A percentile compares a stretch with the other conserved stretches of the same genome.
These are phyloP conservation scores for Aromia moschata DNA, from an alignment of 2,888 invertebrate species.

Conservation along the genomic window DNA sequence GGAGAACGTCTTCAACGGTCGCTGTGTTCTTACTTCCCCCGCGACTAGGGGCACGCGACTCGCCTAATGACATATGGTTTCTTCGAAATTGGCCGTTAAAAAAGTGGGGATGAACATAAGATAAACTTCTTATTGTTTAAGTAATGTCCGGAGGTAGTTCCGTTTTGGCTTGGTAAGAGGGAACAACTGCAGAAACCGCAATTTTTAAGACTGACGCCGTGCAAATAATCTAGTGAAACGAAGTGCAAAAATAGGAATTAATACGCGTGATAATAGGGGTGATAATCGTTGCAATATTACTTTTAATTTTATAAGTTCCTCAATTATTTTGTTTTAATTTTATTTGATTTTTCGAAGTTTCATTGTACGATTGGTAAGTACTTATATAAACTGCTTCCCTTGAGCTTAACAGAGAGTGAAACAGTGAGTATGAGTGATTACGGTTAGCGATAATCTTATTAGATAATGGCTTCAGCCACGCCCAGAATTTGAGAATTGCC, in stretches of 20 bases:
- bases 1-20: slow-evolving; percentile 62
- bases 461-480: too few species aligned
- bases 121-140: slow-evolving; percentile 28
- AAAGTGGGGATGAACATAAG: slow-evolving; percentile 49
- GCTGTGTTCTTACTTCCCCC: slow-evolving; percentile 53
- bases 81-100: slow-evolving; percentile 51
- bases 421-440: too few species aligned
- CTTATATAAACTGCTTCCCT: too few species aligned
- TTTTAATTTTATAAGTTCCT: too few species aligned
- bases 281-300: slow-evolving; percentile 13
- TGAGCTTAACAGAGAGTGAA: too few species aligned
- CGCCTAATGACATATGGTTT: slow-evolving; percentile 41
- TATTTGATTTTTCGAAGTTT: too few species aligned
- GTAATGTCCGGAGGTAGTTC: slow-evolving; percentile 27
- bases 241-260: slow-evolving; percentile 30
- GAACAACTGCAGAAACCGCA: slow-evolving; percentile 15
- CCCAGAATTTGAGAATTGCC: too few species aligned
- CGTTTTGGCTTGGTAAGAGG: slow-evolving; percentile 26
- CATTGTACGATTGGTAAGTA: too few species aligned
- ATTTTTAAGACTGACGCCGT: slow-evolving; percentile 34
- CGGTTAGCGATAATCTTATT: too few species aligned
- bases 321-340: too few species aligned
- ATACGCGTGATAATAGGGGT: slow-evolving; percentile 25
- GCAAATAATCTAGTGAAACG: slow-evolving; percentile 35
- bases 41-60: not conserved